A percentile compares a stretch with the other conserved stretches of the same genome.
Evolutionary conservation across 2,888 invertebrate species (phyloP).

Genomic region (Agelastica alni): DNA sequence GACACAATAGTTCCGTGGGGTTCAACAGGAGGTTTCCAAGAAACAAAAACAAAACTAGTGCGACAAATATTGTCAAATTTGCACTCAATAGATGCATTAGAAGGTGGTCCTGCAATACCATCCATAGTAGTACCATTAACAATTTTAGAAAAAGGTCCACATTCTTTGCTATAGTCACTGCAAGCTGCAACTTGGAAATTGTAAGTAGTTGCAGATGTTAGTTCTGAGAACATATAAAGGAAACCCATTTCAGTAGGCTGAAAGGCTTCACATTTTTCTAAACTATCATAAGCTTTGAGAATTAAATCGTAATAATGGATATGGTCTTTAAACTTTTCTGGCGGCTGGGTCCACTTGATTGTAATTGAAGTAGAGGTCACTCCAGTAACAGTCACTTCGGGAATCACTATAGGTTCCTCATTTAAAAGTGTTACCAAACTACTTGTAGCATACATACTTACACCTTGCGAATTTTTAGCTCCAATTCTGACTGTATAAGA

Average conservation of each 20-base stretch:
- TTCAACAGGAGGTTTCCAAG: conserved; percentile 73
- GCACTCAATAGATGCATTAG: conserved; percentile 70
- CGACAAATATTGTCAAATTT: conserved; percentile 64
- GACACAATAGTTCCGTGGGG: conserved; percentile 80
- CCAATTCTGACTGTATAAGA: conserved; percentile 69
- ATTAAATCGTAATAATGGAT: conserved; percentile 78
- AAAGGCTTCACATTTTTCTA: conserved; percentile 62
- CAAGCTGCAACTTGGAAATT: conserved; percentile 81
- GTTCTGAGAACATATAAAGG: conserved; percentile 77
- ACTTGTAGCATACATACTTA: conserved; percentile 61
- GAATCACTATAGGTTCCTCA: conserved; percentile 77
- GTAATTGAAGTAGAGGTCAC: conserved; percentile 74
- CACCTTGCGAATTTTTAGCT: conserved; percentile 70
- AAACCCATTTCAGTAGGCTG: conserved; percentile 69
- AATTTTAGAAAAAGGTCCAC: conserved; percentile 77
- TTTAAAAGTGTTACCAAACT: conserved; percentile 66
- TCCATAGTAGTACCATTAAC: conserved; percentile 84
- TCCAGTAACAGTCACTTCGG: conserved; percentile 77
- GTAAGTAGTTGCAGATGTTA: conserved; percentile 80
- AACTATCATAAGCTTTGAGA: conserved; percentile 63
- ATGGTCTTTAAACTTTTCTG: conserved; percentile 66
- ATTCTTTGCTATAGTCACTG: conserved; percentile 74
- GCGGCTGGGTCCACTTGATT: conserved; percentile 77
- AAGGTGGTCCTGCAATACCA: conserved; percentile 76
- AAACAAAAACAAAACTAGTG: conserved; percentile 67